Conservation (phyloP, 2,113 vertebrate species). For the Nothocercus julius region DNA sequence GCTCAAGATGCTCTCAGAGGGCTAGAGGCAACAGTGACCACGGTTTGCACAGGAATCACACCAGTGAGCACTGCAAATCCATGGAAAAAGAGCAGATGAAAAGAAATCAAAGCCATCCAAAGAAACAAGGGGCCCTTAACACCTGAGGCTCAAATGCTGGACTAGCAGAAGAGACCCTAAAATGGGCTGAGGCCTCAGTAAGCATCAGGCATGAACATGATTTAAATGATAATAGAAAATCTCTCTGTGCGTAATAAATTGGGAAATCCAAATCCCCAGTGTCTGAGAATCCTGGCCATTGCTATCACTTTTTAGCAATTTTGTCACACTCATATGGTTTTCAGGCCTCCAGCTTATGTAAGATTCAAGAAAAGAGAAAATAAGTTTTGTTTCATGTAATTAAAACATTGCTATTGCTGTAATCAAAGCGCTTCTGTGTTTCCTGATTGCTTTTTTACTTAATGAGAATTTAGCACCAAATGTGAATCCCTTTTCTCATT, state of each 20-base stretch:
- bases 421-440: not conserved
- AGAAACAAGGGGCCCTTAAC: not conserved
- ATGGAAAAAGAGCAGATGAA: not conserved
- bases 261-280: not conserved
- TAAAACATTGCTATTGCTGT: not conserved
- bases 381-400: not conserved
- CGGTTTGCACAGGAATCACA: not conserved
- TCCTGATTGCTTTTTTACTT: not conserved
- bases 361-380: slow-evolving; percentile 21
- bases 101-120: not conserved
- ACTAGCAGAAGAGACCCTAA: not conserved
- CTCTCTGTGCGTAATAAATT: not conserved
- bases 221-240: not conserved
- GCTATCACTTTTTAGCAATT: not conserved
- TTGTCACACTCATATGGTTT: not conserved
- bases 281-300: not conserved
- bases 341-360: not conserved
- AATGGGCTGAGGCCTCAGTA: not conserved
- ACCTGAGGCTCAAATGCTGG: not conserved
- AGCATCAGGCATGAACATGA: not conserved
- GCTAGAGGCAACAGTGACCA: not conserved
- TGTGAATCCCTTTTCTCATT: not conserved
- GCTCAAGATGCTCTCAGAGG: not conserved
- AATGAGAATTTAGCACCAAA: not conserved
- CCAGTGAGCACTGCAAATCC: not conserved